A percentile compares a stretch with the other conserved stretches of the same genome.
phyloP scores from a whole-genome alignment of 2,888 invertebrate genomes.

The Cheilosia soror region DNA sequence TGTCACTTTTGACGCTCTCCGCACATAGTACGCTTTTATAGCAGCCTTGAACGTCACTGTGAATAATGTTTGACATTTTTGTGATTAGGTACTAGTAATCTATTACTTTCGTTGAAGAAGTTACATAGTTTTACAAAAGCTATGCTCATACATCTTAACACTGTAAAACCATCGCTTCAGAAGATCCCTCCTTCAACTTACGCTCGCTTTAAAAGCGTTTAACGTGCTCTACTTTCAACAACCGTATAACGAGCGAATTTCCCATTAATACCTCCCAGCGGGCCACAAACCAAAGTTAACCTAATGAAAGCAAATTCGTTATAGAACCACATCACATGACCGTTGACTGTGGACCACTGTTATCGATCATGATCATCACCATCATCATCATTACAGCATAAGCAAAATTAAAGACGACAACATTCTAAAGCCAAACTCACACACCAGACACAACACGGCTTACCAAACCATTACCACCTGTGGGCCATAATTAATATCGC shows the following conservation, averaged over 20 bases:
- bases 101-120: too few relatives aligned
- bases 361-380: slow-evolving; percentile 41
- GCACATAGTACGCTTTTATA: too few relatives aligned
- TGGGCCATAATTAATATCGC: slow-evolving; percentile 68
- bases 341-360: slow-evolving; percentile 18
- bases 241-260: slow-evolving; percentile 1
- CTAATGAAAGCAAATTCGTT: slow-evolving; percentile 16
- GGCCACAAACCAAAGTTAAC: neutral
- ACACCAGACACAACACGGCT: slow-evolving; percentile 24
- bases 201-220: too few relatives aligned
- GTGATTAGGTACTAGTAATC: too few relatives aligned
- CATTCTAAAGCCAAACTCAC: slow-evolving; percentile 64
- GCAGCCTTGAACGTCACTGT: too few relatives aligned
- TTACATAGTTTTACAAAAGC: too few relatives aligned
- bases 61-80: too few relatives aligned
- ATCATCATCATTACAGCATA: slow-evolving; percentile 8
- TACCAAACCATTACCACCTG: slow-evolving; percentile 63
- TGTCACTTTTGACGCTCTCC: too few relatives aligned
- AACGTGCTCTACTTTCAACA: too few relatives aligned
- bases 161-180: too few relatives aligned
- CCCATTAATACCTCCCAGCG: neutral
- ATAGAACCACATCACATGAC: slow-evolving; percentile 42
- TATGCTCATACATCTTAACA: too few relatives aligned
- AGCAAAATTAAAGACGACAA: slow-evolving; percentile 29
- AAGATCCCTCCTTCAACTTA: too few relatives aligned